A percentile compares a stretch with the other conserved stretches of the same genome.
phyloP scores from a whole-genome alignment of 2,797 vertebrate species.

The Ptychobarbus kaznakovi region DNA sequence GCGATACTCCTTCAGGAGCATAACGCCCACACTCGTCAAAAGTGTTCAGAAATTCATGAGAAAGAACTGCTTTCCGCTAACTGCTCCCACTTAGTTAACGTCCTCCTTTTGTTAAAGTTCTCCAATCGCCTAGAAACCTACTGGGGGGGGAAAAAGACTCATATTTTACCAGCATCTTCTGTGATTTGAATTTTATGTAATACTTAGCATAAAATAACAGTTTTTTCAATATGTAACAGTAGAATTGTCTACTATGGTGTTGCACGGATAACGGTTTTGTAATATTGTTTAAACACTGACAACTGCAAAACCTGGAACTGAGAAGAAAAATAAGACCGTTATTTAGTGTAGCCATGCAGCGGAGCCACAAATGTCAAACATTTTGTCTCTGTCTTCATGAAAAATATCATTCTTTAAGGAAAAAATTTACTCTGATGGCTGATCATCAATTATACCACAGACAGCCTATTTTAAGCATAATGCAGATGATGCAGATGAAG shows the following conservation, averaged over 20 bases:
- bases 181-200: conserved; percentile 25
- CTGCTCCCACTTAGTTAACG: conserved; percentile 55
- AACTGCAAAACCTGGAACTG: not conserved
- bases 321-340: not conserved
- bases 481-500: conserved; percentile 22
- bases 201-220: not conserved
- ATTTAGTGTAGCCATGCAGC: conserved; percentile 22
- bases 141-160: not conserved
- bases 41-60: conserved; percentile 49
- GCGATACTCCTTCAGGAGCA: conserved; percentile 79
- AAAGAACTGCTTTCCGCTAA: conserved; percentile 40
- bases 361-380: not conserved
- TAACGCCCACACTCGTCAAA: conserved; percentile 54
- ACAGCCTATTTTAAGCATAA: conserved; percentile 14
- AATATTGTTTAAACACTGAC: not conserved
- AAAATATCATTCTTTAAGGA: conserved; percentile 40
- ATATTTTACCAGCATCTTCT: not conserved
- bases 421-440: not conserved
- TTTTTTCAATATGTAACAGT: not conserved
- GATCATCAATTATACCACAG: conserved; percentile 16
- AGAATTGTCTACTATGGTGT: not conserved
- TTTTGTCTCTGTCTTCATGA: conserved; percentile 29
- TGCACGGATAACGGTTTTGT: not conserved
- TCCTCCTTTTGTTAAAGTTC: conserved; percentile 48
- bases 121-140: conserved; percentile 32